Evolutionary conservation across 2,113 vertebrate genomes (phyloP).

Genomic region (Redunca redunca): DNA sequence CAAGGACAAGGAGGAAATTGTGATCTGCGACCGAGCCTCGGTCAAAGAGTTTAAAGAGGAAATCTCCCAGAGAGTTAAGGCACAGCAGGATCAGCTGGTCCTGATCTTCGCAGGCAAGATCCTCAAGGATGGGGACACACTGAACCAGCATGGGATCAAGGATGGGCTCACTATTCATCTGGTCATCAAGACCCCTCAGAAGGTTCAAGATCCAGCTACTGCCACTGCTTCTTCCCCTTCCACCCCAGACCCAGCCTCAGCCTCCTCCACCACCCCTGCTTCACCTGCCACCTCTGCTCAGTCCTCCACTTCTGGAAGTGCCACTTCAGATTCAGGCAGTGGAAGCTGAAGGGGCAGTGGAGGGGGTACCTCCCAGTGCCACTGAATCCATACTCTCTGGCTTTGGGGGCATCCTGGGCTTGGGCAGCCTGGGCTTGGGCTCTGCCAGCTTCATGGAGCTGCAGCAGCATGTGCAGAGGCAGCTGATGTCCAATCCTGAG

Average conservation of each 20-base stretch:
- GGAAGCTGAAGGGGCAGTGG: slow-evolving; percentile 80
- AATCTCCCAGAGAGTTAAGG: slow-evolving; percentile 97
- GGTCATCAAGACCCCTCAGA: slow-evolving; percentile 98
- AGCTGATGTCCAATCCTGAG: slow-evolving; percentile 99
- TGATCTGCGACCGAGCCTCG: too few relatives aligned
- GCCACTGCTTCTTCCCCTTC: slow-evolving; percentile 58
- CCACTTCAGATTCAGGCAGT: slow-evolving; percentile 77
- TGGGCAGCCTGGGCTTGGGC: slow-evolving; percentile 94
- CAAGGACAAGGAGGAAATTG: too few relatives aligned
- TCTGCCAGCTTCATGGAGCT: slow-evolving; percentile 99
- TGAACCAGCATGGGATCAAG: slow-evolving; percentile 97
- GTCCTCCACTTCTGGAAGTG: slow-evolving; percentile 86
- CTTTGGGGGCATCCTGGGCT: slow-evolving; percentile 92
- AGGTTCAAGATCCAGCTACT: slow-evolving; percentile 78
- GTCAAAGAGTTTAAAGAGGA: slow-evolving; percentile 95
- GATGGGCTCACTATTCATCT: slow-evolving; percentile 98
- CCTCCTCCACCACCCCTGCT: slow-evolving; percentile 72
- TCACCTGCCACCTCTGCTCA: slow-evolving; percentile 82
- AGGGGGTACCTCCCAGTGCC: slow-evolving; percentile 70
- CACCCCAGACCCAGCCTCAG: slow-evolving; percentile 58
- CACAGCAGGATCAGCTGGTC: slow-evolving; percentile 99
- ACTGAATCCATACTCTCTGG: slow-evolving; percentile 90
- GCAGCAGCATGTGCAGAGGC: slow-evolving; percentile 99
- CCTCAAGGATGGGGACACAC: slow-evolving; percentile 96
- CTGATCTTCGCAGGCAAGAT: slow-evolving; percentile 99